Percentiles rank a stretch among this genome's conserved stretches.
Evolutionary conservation across 2,888 invertebrate genomes (phyloP).

Genomic region (Kuschelorhynchus macadamiae): DNA sequence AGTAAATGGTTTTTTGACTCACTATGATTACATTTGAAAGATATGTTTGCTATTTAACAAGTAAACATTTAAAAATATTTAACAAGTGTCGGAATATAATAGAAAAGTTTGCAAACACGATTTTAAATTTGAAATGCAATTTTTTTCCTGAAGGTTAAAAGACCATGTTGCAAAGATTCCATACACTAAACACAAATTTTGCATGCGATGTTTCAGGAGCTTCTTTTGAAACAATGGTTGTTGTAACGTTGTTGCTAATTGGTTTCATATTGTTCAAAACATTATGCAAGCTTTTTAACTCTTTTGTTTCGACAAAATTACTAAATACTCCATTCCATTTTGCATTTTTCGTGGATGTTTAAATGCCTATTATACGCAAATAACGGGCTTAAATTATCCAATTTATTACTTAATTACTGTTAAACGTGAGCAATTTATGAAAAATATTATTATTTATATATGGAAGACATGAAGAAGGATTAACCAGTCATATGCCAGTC

Average conservation of each 20-base stretch:
- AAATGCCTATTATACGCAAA: slow-evolving; percentile 44
- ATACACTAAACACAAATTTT: slow-evolving; percentile 19
- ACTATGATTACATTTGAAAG: no score
- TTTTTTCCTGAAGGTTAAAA: no score
- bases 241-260: slow-evolving; percentile 41
- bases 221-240: slow-evolving; percentile 39
- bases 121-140: no score
- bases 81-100: no score
- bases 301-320: slow-evolving; percentile 49
- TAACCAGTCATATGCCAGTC: no score
- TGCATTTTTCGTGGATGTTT: slow-evolving; percentile 34
- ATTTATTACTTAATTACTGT: slow-evolving; percentile 13
- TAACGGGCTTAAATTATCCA: slow-evolving; percentile 11
- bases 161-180: slow-evolving; percentile 4
- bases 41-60: no score
- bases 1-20: no score
- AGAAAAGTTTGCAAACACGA: no score
- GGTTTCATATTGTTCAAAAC: slow-evolving; percentile 39
- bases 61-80: no score
- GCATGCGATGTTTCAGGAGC: slow-evolving; percentile 23
- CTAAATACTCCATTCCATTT: slow-evolving; percentile 35
- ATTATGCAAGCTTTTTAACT: slow-evolving; percentile 35
- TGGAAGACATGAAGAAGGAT: no score
- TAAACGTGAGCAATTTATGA: no score
- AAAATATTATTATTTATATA: no score